Evolutionary conservation across 1,140 invertebrate genomes (phyloP).

Genomic region (Drosophila yakuba): DNA sequence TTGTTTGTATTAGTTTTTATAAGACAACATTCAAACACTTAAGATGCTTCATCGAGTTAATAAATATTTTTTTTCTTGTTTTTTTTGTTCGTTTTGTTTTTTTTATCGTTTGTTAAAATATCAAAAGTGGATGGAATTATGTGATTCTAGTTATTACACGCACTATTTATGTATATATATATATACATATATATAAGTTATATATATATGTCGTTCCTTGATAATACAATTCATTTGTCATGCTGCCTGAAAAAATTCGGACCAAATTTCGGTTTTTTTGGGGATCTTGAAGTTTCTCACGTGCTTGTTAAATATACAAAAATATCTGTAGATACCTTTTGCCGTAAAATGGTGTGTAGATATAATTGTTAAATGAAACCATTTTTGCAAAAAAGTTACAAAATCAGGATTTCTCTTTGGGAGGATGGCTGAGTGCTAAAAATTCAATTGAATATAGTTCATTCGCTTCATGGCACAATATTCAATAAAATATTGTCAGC

Average conservation of each 20-base stretch:
- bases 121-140: slow-evolving; percentile 83
- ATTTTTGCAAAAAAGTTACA: slow-evolving; percentile 47
- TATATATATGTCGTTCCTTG: slow-evolving; percentile 44
- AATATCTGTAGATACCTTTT: slow-evolving; percentile 46
- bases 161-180: slow-evolving; percentile 54
- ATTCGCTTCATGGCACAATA: slow-evolving; percentile 56
- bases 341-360: slow-evolving; percentile 50
- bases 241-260: slow-evolving; percentile 47
- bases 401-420: slow-evolving; percentile 41
- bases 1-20: slow-evolving; percentile 25
- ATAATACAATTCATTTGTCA: slow-evolving; percentile 50
- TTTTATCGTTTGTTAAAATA: slow-evolving; percentile 71
- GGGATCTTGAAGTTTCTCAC: slow-evolving; percentile 17
- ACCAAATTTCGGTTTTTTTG: slow-evolving; percentile 22
- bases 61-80: slow-evolving; percentile 52
- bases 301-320: slow-evolving; percentile 43
- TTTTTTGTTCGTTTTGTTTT: slow-evolving; percentile 19
- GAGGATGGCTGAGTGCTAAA: slow-evolving; percentile 49
- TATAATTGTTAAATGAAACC: slow-evolving; percentile 62
- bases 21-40: slow-evolving; percentile 74
- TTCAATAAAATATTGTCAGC: slow-evolving; percentile 76
- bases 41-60: slow-evolving; percentile 60
- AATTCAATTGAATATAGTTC: slow-evolving; percentile 44
- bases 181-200: slow-evolving; percentile 33
- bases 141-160: slow-evolving; percentile 81